Base-by-base conservation (phyloP, 2,888 invertebrate genomes). In the Lasioglossum marginatum region DNA sequence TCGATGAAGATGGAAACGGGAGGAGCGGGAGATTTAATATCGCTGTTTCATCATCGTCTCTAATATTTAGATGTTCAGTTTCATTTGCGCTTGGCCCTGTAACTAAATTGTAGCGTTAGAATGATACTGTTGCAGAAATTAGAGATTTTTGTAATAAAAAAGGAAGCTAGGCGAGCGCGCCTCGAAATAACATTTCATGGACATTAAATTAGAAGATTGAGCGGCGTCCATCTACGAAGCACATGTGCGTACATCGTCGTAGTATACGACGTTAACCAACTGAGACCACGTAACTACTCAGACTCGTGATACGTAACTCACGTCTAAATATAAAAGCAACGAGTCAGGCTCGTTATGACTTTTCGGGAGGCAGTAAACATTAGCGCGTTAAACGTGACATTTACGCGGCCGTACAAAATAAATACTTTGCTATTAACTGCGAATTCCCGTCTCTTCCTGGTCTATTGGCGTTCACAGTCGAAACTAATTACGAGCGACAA, bases 251-350 rank as follows among this genome's bases (percentile, higher is more conserved):
- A 78, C 63, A 78, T 43, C 63, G 77, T 43, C n/a, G 37, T 27
- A 34, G 45, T 40, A 43, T 43, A 60, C 57, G 77, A 73, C 76
- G 70, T 81, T 90, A 89, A 89, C 88, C 86, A 85, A 79, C 82
- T 83, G 73, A 92, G 82, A 34, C 60, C 48, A 63, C 52, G 71
- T 57, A 83, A 76, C 72, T 73, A 74, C 73, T 57, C 78, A 43
- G 73, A 43, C 78, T 12, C 68, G 66, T 57, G 63, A 72, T 37
- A 34, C 66, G 43, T 73, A 83, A 81, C 81, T 81, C 82, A 81
- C 27, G 76, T 83, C 63, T 81, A 81, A 83, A 81, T 83, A 83
- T 83, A 77, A 81, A 66, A 83, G 63, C 79, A 72, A 66, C 63
- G 76, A 72, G 76, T 83, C 81, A 37, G 71, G 52, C 57, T 81